Conservation (phyloP, 2,797 vertebrate genomes). For the Salarias fasciatus region DNA sequence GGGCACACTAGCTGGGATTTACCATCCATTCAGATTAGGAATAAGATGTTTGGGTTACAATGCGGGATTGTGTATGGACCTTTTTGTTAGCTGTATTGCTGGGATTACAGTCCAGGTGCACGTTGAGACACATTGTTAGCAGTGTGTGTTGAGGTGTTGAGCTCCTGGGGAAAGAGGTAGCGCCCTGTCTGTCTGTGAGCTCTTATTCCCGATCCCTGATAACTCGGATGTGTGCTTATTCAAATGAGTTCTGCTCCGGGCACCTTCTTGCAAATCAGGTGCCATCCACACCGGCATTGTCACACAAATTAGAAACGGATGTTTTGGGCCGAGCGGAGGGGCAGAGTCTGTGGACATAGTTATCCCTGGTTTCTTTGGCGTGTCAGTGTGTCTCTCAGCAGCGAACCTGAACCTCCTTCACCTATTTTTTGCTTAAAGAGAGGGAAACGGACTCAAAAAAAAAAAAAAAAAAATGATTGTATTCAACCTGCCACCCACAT, state of each 20-base stretch:
- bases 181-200: constrained; percentile 62
- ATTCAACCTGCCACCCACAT: constrained; percentile 73
- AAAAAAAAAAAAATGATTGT: constrained; percentile 75
- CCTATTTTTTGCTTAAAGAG: constrained; percentile 47
- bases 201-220: constrained; percentile 78
- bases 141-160: constrained; percentile 55
- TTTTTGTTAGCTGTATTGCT: constrained; percentile 56
- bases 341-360: constrained; percentile 61
- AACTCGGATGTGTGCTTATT: constrained; percentile 83
- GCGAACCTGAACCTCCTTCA: constrained; percentile 38
- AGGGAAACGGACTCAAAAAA: constrained; percentile 42
- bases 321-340: constrained; percentile 72
- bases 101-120: constrained; percentile 72
- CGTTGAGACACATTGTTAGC: constrained; percentile 55
- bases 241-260: constrained; percentile 82
- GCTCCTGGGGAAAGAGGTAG: constrained; percentile 57
- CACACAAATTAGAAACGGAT: constrained; percentile 86
- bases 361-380: constrained; percentile 47
- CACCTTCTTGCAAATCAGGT: constrained; percentile 85
- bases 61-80: constrained; percentile 50
- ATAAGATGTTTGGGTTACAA: constrained; percentile 64
- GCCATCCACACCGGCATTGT: constrained; percentile 77
- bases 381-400: constrained; percentile 35
- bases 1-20: constrained; percentile 64
- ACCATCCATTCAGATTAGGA: constrained; percentile 70